Base-by-base conservation (phyloP, 2,113 vertebrate species). In the Oncorhynchus mykiss region DNA sequence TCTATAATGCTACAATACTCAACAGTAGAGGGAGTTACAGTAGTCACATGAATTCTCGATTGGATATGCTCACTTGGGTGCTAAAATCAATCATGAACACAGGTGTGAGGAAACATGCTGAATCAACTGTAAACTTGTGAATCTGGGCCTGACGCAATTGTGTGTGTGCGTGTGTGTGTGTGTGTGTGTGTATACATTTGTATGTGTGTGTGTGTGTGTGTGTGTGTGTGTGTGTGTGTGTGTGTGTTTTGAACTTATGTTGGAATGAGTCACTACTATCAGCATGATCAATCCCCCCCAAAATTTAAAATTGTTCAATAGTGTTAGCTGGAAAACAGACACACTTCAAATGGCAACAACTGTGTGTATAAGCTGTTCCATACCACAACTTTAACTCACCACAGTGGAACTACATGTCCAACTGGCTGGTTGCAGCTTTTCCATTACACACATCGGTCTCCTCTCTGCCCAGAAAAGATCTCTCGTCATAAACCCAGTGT, bases 321-420 rank as follows among this genome's bases (percentile, higher is more conserved):
- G 6, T 27, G 25, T 59, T 34, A 25, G 71, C 18, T n/a, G 65
- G 71, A 79, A 54, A 16, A 54, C 14, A 54, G 65, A 29, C 6
- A 62, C 59, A 54, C 62, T 73, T 29, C 71, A 75, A 64, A 34
- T 34, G 70, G 70, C 18, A 13, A 70, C 72, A 84, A 68, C 39
- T 67, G 29, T 81, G 64, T 45, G 78, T 87, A 84, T 84, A 5
- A 88, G 90, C 89, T 90, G 91, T 91, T 92, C 91, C 90, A 91
- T 78, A 78, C 71, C 0, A 22, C 79, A 84, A 71, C 65, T 64
- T 83, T 73, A 70, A 78, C 86, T 91, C 82, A 86, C 91, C 90
- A 76, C 89, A 88, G 80, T 82, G 86, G 84, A 86, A 89, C 85
- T 81, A 84, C 75, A 80, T 81, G 75, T 80, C 78, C 3, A 71